Percentiles rank a stretch among this genome's conserved stretches.
phyloP scores from a whole-genome alignment of 2,797 vertebrate genomes.

The Muraenolepis orangiensis region DNA sequence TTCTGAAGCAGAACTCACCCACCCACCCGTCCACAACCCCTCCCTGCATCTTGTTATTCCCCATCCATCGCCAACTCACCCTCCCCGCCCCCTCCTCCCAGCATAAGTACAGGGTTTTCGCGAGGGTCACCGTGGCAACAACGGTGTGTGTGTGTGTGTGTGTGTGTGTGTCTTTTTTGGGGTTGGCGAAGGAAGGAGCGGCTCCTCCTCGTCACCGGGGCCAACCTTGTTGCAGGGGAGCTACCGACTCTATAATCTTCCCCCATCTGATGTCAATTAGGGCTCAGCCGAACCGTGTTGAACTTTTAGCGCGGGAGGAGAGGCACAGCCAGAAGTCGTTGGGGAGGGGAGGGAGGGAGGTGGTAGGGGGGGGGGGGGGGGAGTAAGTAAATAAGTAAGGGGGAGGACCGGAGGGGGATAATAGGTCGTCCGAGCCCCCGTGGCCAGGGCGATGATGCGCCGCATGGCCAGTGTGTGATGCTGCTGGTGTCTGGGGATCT shows the following conservation, averaged over 20 bases:
- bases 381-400: conserved; percentile 6
- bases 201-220: not conserved
- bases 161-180: conserved; percentile 55
- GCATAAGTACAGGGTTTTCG: conserved; percentile 58
- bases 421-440: conserved; percentile 53
- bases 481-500: conserved; percentile 54
- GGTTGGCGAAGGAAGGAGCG: not conserved
- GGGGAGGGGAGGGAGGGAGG: too few species aligned
- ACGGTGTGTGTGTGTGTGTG: too few species aligned
- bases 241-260: not conserved
- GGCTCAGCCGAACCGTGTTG: conserved; percentile 74
- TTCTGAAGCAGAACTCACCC: conserved; percentile 6
- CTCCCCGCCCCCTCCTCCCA: conserved; percentile 60
- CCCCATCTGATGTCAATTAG: conserved; percentile 73
- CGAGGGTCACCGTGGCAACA: conserved; percentile 59
- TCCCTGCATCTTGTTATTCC: conserved; percentile 48
- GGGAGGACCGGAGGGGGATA: conserved; percentile 68
- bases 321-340: not conserved
- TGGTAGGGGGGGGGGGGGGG: too few species aligned
- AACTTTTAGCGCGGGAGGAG: conserved; percentile 26
- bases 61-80: conserved; percentile 55
- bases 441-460: conserved; percentile 64
- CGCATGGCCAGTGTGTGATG: conserved; percentile 43
- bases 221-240: not conserved
- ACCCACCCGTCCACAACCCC: conserved; percentile 5